These are phyloP conservation scores for Drosophila birchii DNA, from an alignment of 2,888 invertebrate genomes.

Conservation along the genomic window DNA sequence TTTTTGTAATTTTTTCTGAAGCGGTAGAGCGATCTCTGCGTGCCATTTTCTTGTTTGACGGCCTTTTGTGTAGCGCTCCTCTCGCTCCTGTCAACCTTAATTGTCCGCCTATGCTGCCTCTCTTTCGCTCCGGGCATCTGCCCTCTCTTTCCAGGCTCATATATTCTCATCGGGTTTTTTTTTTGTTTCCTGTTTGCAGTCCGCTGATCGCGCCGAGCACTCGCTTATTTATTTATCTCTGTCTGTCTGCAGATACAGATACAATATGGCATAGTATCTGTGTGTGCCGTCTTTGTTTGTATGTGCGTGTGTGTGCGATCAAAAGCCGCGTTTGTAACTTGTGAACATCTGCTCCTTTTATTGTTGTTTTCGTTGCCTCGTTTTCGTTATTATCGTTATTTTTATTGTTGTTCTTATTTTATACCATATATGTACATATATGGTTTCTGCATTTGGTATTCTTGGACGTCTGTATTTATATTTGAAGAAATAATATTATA, in stretches of 20 bases:
- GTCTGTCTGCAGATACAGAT: conserved; percentile 51
- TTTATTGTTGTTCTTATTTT: conserved; percentile 76
- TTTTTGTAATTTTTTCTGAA: conserved; percentile 8
- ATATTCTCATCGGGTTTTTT: conserved; percentile 47
- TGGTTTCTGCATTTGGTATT: conserved; percentile 30
- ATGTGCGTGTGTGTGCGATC: conserved; percentile 44
- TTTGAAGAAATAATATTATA: conserved; percentile 41
- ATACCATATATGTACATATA: conserved; percentile 46
- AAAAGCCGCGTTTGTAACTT: conserved; percentile 70
- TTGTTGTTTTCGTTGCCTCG: conserved; percentile 61
- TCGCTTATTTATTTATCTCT: conserved; percentile 80
- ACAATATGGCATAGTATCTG: conserved; percentile 33
- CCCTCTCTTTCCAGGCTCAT: conserved; percentile 18
- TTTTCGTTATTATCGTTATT: conserved; percentile 74
- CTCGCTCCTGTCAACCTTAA: conserved; percentile 74
- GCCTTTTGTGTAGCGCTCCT: conserved; percentile 65
- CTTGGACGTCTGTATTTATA: conserved; percentile 42
- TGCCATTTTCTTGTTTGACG: conserved; percentile 80
- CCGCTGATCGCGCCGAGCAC: conserved; percentile 59
- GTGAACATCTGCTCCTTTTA: conserved; percentile 84
- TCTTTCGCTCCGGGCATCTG: conserved; percentile 45
- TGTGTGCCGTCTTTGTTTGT: conserved; percentile 24
- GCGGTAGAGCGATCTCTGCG: conserved; percentile 53
- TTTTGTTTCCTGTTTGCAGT: conserved; percentile 76
- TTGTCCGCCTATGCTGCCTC: conserved; percentile 59